Evolutionary conservation across 1,140 invertebrate species (phyloP).

Genomic region (Diabrotica undecimpunctata): DNA sequence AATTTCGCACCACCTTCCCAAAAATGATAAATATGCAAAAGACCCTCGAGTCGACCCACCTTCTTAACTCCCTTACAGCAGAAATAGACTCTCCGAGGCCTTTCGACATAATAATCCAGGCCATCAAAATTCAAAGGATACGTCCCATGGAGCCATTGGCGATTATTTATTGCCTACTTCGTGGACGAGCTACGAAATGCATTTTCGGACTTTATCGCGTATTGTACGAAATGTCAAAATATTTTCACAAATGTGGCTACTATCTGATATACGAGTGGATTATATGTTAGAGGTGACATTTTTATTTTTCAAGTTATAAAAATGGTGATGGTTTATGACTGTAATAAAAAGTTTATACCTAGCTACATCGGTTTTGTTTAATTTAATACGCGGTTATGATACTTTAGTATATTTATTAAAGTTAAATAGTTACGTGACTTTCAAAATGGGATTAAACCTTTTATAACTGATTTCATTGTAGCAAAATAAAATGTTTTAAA

Average conservation of each 20-base stretch:
- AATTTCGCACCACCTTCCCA: neutral
- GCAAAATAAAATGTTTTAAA: no score
- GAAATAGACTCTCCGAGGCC: neutral
- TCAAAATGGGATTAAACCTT: no score
- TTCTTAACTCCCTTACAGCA: constrained; percentile 2
- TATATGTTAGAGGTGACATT: no score
- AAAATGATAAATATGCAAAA: constrained; percentile 1
- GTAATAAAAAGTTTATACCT: no score
- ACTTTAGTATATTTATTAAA: no score
- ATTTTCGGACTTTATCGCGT: constrained; percentile 2
- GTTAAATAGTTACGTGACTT: no score
- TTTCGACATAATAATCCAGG: neutral
- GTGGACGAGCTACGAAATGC: neutral
- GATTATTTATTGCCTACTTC: neutral
- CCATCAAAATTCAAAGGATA: constrained; percentile 2
- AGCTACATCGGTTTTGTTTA: no score
- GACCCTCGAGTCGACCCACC: neutral
- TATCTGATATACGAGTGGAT: neutral
- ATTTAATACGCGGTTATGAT: no score
- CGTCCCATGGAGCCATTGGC: constrained; percentile 1
- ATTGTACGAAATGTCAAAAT: neutral
- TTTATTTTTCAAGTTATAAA: no score
- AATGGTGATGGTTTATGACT: no score
- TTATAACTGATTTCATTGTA: no score
- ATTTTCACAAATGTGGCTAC: neutral